Evolutionary conservation across 1,140 invertebrate genomes (phyloP), one percentile per base, ranked within the genome.

Genomic region (Drosophila watanabei): DNA sequence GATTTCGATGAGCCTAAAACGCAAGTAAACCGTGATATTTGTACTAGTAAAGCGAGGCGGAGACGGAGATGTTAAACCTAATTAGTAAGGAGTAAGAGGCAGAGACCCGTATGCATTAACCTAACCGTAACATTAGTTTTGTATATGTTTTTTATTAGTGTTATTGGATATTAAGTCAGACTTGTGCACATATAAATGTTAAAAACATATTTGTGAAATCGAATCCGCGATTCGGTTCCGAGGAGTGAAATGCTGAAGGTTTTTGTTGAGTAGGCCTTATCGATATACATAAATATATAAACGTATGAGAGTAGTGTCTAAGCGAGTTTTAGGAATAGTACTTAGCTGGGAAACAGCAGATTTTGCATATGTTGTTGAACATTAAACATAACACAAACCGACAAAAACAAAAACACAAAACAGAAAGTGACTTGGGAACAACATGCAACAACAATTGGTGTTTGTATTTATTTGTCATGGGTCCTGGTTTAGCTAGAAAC

Each of bases 111-210:
- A 58, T 68, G 48, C 62, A 75, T 60, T 61, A 85, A 72, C 75
- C 54, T 75, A 87, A 79, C 73, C 75, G 54, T 89, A 80, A 85
- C 76, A 82, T 78, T 86, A 90, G 86, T 90, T 90, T 90, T 90
- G 82, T 90, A 90, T 88, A 85, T 89, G 82, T 79, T 90, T 90
- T 91, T 87, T 78, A 82, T 82, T 87, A 82, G 87, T 86, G 75
- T 86, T 57, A 57, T 57, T 79, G 75, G 85, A 86, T 69, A 80
- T 91, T 86, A 90, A 90, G 87, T 90, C 86, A 90, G 85, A 90
- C 86, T 82, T 89, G 86, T 89, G 86, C 85, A 89, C 85, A 89
- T 89, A 88, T 89, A 88, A 88, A 85, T 88, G 85, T 88, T 88
- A 54, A 85, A 89, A 89, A 89, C 78, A 85, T 90, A 72, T 72